A percentile compares a stretch with the other conserved stretches of the same genome.
phyloP scores from a whole-genome alignment of 2,888 invertebrate species.

The Rotaria socialis region DNA sequence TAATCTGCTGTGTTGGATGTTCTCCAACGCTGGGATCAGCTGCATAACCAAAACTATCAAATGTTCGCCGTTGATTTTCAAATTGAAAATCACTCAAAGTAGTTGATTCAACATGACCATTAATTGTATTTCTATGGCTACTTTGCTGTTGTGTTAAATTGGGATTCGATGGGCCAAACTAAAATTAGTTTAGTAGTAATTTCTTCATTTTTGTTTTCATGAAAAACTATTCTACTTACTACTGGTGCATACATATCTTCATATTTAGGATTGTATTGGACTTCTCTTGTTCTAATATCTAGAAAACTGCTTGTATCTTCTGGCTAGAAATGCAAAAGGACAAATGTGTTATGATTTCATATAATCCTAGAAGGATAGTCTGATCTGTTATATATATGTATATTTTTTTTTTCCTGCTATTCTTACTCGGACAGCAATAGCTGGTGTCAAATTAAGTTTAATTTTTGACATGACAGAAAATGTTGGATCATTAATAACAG shows the following conservation, averaged over 20 bases:
- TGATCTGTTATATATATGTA: too few species aligned
- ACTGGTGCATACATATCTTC: constrained; percentile 36
- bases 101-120: constrained; percentile 88
- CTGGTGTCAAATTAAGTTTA: constrained; percentile 22
- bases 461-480: constrained; percentile 32
- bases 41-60: constrained; percentile 74
- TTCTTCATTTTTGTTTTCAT: too few species aligned
- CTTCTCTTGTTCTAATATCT: neutral
- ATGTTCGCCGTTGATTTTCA: constrained; percentile 89
- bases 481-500: constrained; percentile 13
- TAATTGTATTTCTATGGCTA: constrained; percentile 60
- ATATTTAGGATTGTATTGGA: neutral
- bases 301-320: constrained; percentile 6
- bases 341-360: too few species aligned
- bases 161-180: constrained; percentile 42
- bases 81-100: constrained; percentile 94
- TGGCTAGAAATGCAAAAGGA: neutral
- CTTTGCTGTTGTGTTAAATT: constrained; percentile 38
- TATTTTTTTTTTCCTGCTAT: neutral
- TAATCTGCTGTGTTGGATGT: constrained; percentile 57
- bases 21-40: constrained; percentile 41
- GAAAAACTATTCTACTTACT: neutral
- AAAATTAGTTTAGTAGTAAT: neutral
- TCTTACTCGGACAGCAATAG: neutral
- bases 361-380: too few species aligned